Percentiles rank a stretch among this genome's conserved stretches.
phyloP scores from a whole-genome alignment of 2,888 invertebrate genomes.

The Lepidochrysops patricia region DNA sequence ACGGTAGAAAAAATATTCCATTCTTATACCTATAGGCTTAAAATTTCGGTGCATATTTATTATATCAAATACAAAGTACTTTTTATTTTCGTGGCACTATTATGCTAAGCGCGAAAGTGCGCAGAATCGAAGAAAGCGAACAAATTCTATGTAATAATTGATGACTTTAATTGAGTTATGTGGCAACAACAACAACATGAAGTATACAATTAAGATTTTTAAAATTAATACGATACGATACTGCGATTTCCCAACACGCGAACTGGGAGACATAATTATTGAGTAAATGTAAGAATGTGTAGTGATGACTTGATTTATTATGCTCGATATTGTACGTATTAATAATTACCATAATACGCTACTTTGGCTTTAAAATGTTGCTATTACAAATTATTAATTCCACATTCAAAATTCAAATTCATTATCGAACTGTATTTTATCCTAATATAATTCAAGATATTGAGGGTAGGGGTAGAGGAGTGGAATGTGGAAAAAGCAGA shows the following conservation, averaged over 20 bases:
- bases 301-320: not conserved
- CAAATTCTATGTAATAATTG: not conserved
- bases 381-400: too few species aligned
- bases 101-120: not conserved
- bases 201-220: not conserved
- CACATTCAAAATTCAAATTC: too few species aligned
- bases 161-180: not conserved
- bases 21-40: too few species aligned
- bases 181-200: not conserved
- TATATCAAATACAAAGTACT: too few species aligned
- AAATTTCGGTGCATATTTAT: too few species aligned
- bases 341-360: too few species aligned
- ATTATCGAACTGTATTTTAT: too few species aligned
- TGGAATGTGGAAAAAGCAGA: too few species aligned
- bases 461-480: too few species aligned
- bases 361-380: too few species aligned
- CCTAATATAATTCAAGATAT: too few species aligned
- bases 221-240: not conserved
- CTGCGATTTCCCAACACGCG: slow-evolving; percentile 3
- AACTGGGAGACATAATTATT: not conserved
- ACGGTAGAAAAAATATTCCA: too few species aligned
- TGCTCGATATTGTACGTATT: not conserved
- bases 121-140: not conserved
- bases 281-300: slow-evolving; percentile 4
- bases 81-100: not conserved